These are phyloP conservation scores for Drosophila cognata DNA, from an alignment of 2,888 invertebrate genomes.

Conservation along the genomic window DNA sequence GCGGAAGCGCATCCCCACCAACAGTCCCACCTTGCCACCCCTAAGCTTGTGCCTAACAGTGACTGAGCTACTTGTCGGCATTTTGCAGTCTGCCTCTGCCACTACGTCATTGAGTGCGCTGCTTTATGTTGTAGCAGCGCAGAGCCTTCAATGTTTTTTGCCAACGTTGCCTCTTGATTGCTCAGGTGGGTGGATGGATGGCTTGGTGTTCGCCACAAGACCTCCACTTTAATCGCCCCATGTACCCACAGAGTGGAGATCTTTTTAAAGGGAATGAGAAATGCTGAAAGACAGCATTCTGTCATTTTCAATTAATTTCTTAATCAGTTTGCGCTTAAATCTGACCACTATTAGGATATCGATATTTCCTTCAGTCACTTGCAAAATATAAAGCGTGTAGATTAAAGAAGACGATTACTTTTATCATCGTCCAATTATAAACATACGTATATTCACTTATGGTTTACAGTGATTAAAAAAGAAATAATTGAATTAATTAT, in stretches of 20 bases:
- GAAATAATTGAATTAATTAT: constrained; percentile 17
- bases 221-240: not conserved
- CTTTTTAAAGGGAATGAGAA: constrained; percentile 18
- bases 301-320: constrained; percentile 59
- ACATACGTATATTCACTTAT: not conserved
- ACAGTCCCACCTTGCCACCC: not conserved
- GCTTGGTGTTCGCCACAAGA: constrained; percentile 13
- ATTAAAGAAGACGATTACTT: constrained; percentile 10
- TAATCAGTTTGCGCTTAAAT: constrained; percentile 23
- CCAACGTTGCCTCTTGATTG: constrained; percentile 32
- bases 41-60: not conserved
- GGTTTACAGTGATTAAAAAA: constrained; percentile 13
- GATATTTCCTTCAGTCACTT: not conserved
- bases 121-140: constrained; percentile 5
- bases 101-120: constrained; percentile 25
- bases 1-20: constrained; percentile 43
- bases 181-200: constrained; percentile 23
- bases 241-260: constrained; percentile 10
- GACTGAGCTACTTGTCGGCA: constrained; percentile 21
- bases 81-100: constrained; percentile 8
- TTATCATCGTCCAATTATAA: not conserved
- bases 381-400: not conserved
- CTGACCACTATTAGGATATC: not conserved
- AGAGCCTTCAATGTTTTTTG: not conserved
- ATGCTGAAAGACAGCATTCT: constrained; percentile 25